Base-by-base conservation (phyloP, 2,797 vertebrate species). In the Halcyon smyrnensis region DNA sequence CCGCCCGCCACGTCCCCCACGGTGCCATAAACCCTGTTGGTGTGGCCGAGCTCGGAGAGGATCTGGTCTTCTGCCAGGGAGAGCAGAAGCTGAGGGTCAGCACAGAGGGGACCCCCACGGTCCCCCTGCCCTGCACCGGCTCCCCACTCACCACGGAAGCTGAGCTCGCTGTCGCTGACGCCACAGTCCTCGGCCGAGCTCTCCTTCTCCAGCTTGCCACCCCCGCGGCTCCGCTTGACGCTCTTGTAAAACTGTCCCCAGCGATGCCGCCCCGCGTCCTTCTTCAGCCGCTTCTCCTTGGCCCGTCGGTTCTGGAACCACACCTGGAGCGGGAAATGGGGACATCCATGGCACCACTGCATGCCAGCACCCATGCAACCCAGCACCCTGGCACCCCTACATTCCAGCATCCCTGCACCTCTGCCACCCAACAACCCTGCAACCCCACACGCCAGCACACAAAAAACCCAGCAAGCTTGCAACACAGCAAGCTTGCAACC, bases 171-270 rank as follows among this genome's bases (percentile, higher is more conserved):
- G 98, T 99, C 99, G 34, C 99, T 99, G 84, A 99, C 98, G 18
- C 99, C 99, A n/a, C 99, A 99, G 56, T 99, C 99, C 71, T 99
- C 99, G 0, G 99, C 98, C 0, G 99, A 99, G 92, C 99, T 99
- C 97, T 99, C 99, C 95, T 99, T 99, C 96, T 99, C 99, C 75
- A 98, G 98, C 93, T 99, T 99, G 62, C 98, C 96, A 13, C 98
- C 98, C 12, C 98, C 99, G 12, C 99, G 98, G 97, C 95, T 99
- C 89, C 99, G 98, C 98, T 99, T 99, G 50, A 99, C 99, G 4
- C 98, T 99, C 98, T 99, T 99, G 90, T 99, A 99, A 97, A 99
- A 99, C 97, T 99, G 99, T 11, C 99, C 99, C 99, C 99, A 99
- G 94, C 99, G 99, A 57, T 99, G 99, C 36, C 99, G 98, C 13